These are phyloP conservation scores for Bubo blakistoni DNA, from an alignment of 2,113 vertebrate species.

Conservation along the genomic window DNA sequence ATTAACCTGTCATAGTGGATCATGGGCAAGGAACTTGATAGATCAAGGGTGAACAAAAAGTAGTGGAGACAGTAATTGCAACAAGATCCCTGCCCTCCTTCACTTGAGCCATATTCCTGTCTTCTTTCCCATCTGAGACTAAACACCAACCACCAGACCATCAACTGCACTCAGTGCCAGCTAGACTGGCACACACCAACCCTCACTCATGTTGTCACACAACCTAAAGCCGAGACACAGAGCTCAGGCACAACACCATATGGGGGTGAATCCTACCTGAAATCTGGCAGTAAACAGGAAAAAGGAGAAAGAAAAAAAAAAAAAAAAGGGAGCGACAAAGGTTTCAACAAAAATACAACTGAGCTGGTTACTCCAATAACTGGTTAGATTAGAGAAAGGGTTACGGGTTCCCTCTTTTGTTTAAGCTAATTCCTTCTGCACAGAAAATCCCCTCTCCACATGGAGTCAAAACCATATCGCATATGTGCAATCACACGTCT, in stretches of 20 bases:
- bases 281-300: not conserved
- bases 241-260: not conserved
- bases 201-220: not conserved
- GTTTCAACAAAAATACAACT: not conserved
- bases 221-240: not conserved
- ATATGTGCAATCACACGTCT: not conserved
- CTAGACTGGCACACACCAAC: not conserved
- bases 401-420: not conserved
- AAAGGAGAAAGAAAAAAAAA: rapidly evolving
- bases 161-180: rapidly evolving
- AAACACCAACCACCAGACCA: not conserved
- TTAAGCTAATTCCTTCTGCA: not conserved
- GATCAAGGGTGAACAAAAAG: not conserved
- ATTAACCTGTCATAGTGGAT: not conserved
- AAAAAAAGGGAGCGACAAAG: not conserved
- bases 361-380: not conserved
- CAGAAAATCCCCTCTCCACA: not conserved
- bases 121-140: not conserved
- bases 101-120: rapidly evolving
- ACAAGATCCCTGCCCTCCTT: not conserved
- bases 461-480: slow-evolving; percentile 30
- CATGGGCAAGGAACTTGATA: not conserved
- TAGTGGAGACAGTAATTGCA: not conserved
- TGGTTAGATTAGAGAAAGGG: not conserved
- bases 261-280: not conserved